phyloP scores from a whole-genome alignment of 2,797 vertebrate genomes.

The Arrhamphus sclerolepis region DNA sequence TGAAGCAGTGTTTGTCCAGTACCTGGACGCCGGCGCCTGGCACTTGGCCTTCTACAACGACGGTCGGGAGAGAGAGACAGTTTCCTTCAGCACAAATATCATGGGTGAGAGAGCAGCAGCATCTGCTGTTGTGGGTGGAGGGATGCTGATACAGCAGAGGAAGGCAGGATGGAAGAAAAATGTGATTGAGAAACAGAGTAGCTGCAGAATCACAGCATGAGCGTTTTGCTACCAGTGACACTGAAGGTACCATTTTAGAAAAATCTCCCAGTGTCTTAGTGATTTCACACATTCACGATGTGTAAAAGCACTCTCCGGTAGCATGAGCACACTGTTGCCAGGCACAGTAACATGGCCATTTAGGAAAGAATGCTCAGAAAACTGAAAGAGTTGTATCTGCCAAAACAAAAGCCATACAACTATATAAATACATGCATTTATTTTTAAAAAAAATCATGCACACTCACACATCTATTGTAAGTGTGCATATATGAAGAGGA shows the following conservation, averaged over 20 bases:
- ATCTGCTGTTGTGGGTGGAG: conserved; percentile 2
- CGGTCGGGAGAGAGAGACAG: conserved; percentile 92
- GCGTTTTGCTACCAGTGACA: conserved; percentile 15
- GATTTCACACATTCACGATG: conserved; percentile 34
- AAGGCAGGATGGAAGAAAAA: conserved; percentile 5
- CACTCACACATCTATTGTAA: not conserved
- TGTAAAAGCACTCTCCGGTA: conserved; percentile 42
- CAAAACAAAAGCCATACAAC: conserved; percentile 9
- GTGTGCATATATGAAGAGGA: conserved; percentile 16
- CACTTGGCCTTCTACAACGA: conserved; percentile 99
- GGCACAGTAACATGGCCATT: conserved; percentile 25
- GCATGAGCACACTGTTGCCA: conserved; percentile 32
- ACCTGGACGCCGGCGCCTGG: conserved; percentile 94
- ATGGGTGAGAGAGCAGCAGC: conserved; percentile 84
- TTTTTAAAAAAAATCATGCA: no score
- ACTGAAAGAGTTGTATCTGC: conserved; percentile 30
- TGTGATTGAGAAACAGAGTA: conserved; percentile 13
- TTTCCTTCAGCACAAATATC: conserved; percentile 93
- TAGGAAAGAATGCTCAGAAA: conserved; percentile 30
- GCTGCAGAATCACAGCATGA: not conserved
- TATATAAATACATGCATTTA: conserved; percentile 13
- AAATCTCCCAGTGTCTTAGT: conserved; percentile 5
- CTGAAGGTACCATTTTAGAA: conserved; percentile 13
- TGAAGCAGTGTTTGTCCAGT: conserved; percentile 96
- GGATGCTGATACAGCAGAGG: not conserved